These are phyloP conservation scores for Bettongia penicillata DNA, from an alignment of 2,113 vertebrate species.

Conservation along the genomic window DNA sequence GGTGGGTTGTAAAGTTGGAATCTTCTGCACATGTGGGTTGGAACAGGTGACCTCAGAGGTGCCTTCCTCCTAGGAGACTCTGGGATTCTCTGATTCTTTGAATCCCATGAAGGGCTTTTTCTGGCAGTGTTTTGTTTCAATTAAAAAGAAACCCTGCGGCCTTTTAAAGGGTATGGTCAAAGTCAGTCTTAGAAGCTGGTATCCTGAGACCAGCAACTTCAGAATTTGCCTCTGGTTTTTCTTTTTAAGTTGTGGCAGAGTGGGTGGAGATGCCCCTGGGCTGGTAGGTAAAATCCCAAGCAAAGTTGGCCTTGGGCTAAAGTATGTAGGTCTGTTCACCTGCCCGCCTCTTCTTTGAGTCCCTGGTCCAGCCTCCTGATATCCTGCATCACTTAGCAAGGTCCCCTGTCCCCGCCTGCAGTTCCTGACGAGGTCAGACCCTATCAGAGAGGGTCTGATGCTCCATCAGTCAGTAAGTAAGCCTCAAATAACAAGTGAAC, in stretches of 20 bases:
- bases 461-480: neutral
- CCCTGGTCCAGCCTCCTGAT: neutral
- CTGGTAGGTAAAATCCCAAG: neutral
- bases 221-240: neutral
- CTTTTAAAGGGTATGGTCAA: neutral
- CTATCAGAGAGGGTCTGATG: neutral
- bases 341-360: neutral
- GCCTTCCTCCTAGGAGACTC: neutral
- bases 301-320: neutral
- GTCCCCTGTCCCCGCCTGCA: neutral
- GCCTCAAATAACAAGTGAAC: neutral
- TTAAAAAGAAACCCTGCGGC: neutral
- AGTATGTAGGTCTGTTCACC: neutral
- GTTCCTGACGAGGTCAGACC: neutral
- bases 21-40: neutral
- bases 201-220: neutral
- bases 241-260: neutral
- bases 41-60: neutral
- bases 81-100: neutral
- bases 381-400: neutral
- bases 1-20: neutral
- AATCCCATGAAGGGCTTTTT: neutral
- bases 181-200: slow-evolving; percentile 1
- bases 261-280: neutral
- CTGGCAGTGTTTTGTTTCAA: neutral